Conservation (phyloP, 2,113 vertebrate species). For the Aleadryas rufinucha region DNA sequence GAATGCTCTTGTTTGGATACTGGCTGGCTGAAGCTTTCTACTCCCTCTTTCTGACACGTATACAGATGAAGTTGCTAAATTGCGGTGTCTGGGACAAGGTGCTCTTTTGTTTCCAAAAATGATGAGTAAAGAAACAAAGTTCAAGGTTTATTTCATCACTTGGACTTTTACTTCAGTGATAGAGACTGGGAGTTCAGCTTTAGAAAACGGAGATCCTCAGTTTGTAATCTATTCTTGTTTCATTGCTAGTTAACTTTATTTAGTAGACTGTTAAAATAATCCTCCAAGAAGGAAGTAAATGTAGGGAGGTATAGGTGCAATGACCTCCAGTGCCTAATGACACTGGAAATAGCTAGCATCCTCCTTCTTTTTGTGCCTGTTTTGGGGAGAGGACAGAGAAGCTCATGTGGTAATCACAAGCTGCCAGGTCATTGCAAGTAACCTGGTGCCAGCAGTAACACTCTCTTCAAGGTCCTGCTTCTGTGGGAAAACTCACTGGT, state of each 20-base stretch:
- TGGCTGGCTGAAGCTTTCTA: not conserved
- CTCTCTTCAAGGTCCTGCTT: not conserved
- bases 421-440: not conserved
- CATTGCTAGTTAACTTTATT: not conserved
- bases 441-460: not conserved
- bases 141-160: conserved; percentile 46
- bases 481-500: not conserved
- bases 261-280: not conserved
- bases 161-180: conserved; percentile 18
- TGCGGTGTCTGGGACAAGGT: not conserved
- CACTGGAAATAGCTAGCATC: not conserved
- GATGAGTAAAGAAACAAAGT: not conserved
- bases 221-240: not conserved
- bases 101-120: conserved; percentile 7
- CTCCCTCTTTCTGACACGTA: not conserved
- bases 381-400: not conserved
- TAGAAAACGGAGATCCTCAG: not conserved
- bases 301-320: not conserved
- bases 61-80: not conserved
- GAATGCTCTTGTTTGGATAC: not conserved
- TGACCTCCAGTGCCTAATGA: not conserved
- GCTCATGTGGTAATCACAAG: fast-evolving
- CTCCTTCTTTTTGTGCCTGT: not conserved
- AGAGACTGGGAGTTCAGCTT: not conserved
- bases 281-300: not conserved